Base-by-base conservation (phyloP, 2,888 invertebrate species). In the Anodontia alba region DNA sequence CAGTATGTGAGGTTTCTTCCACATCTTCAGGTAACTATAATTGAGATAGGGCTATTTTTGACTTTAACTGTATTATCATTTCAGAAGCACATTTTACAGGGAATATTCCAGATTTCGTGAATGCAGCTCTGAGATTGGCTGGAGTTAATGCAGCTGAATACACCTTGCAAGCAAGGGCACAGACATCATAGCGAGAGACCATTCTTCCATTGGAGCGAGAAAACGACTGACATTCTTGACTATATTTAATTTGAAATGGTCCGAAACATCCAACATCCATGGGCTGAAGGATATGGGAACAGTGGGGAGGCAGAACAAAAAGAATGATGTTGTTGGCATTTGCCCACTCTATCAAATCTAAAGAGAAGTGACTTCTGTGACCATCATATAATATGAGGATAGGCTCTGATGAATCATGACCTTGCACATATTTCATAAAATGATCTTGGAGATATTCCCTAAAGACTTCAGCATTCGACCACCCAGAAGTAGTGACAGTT, bases 381-480 rank as follows among this genome's bases (percentile, higher is more conserved):
- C 76, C 73, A 76, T 80, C 75, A 75, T 75, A 72, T 17, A 80
- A 68, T 2, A 76, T n/a, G 0, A 72, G 72, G 2, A 80, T 38
- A 29, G 57, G 26, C 23, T 75, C 46, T 17, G 49, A 49, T 10
- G 49, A 43, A 36, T 68, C 69, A 17, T 62, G 26, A 12, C 46
- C 68, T 17, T 49, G 72, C 15, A 76, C 68, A 69, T 62, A 80
- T 46, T 69, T 76, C 20, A 80, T 33, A 46, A 80, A 73, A 46
- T 72, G 80, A 17, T 43, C 46, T 69, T 80, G 10, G 0, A 81
- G 33, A 36, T 74, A 77, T 1, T 66, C 26, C 43, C 46, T 62
- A 46, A 81, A 81, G 7, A 81, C 71, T 26, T 49, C 77, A 23
- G 43, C 36, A 36, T 77, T 81, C 20, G 77, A 77, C 81, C 81